Evolutionary conservation across 2,797 vertebrate genomes (phyloP), one percentile per base, ranked within the genome.

Genomic region (Carcharodon carcharias): DNA sequence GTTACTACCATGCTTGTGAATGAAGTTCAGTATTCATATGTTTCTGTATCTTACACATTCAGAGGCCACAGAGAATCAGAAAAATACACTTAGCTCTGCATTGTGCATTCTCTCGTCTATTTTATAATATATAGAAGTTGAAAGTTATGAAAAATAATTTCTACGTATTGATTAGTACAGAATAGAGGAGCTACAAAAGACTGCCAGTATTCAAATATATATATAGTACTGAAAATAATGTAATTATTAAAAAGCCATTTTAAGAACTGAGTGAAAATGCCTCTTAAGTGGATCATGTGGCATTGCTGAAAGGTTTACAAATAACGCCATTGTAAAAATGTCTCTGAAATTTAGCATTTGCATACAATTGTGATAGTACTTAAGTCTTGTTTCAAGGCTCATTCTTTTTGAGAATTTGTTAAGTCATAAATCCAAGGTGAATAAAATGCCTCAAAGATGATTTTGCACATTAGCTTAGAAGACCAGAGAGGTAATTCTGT

Each of bases 221-320:
- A 35, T 73, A 14, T 35, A 26, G n/a, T 71, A 5, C 50, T 93
- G 21, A 77, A 95, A 58, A 73, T 45, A 89, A 56, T 89, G 11
- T 88, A 56, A 28, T 89, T 89, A 35, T 58, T 89, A 58, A 89
- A 58, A 11, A 50, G 21, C 40, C 5, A 1, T 50, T 87, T 58
- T 58, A 5, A 35, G 31, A 16, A 14, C 1, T 9, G 4, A 6
- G 26, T 94, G n/a, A 67, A 45, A 94, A 40, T 45, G 23, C 21
- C 23, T 50, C 65, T 69, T 92, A 40, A 7, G 58, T 16, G 14
- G 54, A 67, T 45, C n/a, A 67, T 45, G 21, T 94, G 40, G 65
- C 28, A 92, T 92, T 21, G 58, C 58, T 92, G 89, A 92, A 92
- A 92, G 89, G 58, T 92, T 63, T 63, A n/a, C 58, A 58, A 92